phyloP scores from a whole-genome alignment of 2,888 invertebrate species.

The Hydriomena furcata region DNA sequence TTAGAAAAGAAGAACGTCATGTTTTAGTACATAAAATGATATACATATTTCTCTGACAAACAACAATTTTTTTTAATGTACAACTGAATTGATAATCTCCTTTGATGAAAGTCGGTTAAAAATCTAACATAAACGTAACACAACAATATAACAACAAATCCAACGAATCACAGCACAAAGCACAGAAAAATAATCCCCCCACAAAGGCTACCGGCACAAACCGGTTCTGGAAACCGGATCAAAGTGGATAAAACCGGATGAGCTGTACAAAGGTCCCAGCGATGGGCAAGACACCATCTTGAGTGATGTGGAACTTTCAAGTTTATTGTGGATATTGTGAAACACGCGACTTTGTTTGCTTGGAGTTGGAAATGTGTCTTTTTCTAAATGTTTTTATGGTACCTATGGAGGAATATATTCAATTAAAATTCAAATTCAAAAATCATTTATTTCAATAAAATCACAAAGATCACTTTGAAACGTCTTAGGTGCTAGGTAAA shows the following conservation, averaged over 20 bases:
- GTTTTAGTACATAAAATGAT: too few species aligned
- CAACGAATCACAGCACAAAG: constrained; percentile 11
- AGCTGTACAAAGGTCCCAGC: constrained; percentile 34
- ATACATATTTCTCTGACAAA: too few species aligned
- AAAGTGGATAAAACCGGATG: constrained; percentile 35
- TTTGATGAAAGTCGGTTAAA: too few species aligned
- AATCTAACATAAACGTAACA: neutral
- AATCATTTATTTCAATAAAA: too few species aligned
- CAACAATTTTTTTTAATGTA: too few species aligned
- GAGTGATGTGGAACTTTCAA: neutral
- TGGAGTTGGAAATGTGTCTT: neutral
- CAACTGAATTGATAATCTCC: too few species aligned
- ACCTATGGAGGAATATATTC: too few species aligned
- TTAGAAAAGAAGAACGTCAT: too few species aligned
- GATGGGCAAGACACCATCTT: constrained; percentile 6
- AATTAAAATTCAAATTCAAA: too few species aligned
- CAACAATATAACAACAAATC: neutral
- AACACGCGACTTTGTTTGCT: too few species aligned
- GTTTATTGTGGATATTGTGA: neutral
- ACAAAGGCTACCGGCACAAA: constrained; percentile 24
- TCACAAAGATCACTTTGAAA: too few species aligned
- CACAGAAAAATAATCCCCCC: constrained; percentile 20
- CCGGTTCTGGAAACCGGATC: constrained; percentile 34
- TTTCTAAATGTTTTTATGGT: neutral
- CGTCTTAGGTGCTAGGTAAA: too few species aligned